Conservation (phyloP, 2,888 invertebrate genomes). For the Neria commutata region DNA sequence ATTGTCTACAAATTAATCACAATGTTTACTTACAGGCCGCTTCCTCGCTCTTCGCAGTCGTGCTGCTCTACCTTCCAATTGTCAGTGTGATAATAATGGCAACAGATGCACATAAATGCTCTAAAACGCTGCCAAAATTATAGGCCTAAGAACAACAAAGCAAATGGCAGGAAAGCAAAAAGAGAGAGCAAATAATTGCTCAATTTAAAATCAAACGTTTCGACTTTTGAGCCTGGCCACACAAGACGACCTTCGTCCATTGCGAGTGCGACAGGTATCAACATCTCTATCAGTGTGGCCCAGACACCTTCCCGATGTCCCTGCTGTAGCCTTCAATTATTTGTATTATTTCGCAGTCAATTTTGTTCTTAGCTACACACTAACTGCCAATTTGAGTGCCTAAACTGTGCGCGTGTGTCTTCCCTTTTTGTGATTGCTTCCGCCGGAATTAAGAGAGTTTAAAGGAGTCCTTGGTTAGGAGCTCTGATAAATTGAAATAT, state of each 20-base stretch:
- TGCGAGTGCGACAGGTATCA: background rate
- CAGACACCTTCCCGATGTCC: background rate
- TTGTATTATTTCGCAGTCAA: background rate
- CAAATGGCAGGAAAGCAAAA: background rate
- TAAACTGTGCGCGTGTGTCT: background rate
- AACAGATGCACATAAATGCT: background rate
- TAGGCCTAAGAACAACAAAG: background rate
- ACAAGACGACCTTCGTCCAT: background rate
- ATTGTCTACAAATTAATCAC: conserved; percentile 1
- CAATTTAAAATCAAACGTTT: background rate
- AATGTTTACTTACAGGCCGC: too few relatives aligned
- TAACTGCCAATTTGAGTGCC: too few relatives aligned
- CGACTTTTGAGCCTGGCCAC: background rate
- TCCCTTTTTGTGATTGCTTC: conserved; percentile 9
- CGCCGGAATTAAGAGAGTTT: conserved; percentile 31
- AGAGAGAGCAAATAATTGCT: background rate
- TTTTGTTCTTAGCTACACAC: background rate
- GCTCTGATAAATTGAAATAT: conserved; percentile 6
- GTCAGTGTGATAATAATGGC: background rate
- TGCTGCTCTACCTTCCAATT: background rate
- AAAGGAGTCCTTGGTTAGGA: conserved; percentile 22
- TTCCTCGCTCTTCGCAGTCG: background rate
- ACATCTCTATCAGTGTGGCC: too few relatives aligned
- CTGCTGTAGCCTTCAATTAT: background rate
- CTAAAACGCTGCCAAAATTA: background rate